Evolutionary conservation across 2,888 invertebrate species (phyloP).

Genomic region (Cremastinae sp.): DNA sequence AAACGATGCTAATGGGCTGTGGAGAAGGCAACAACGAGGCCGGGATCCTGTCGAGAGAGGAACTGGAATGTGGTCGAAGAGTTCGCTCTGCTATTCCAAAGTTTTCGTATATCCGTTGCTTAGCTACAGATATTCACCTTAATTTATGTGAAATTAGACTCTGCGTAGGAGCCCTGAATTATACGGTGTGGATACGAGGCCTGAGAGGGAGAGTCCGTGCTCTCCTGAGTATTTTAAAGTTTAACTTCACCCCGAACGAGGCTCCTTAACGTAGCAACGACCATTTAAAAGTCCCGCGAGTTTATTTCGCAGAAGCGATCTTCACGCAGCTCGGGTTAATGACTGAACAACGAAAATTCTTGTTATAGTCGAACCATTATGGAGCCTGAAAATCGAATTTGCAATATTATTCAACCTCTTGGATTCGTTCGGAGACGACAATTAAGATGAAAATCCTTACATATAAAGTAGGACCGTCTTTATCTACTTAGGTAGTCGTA

Average conservation of each 20-base stretch:
- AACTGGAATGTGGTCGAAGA: conserved; percentile 34
- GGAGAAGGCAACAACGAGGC: conserved; percentile 4
- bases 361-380: too few relatives aligned
- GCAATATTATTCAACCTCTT: too few relatives aligned
- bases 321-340: not conserved
- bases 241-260: conserved; percentile 30
- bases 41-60: conserved; percentile 1
- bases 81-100: conserved; percentile 40
- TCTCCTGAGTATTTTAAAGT: conserved; percentile 41
- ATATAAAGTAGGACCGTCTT: too few relatives aligned
- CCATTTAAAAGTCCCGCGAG: conserved; percentile 14
- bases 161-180: conserved; percentile 58
- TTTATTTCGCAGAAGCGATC: conserved; percentile 21
- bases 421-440: too few relatives aligned
- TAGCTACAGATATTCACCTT: conserved; percentile 62
- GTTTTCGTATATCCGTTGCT: conserved; percentile 59
- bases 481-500: too few relatives aligned
- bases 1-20: too few relatives aligned
- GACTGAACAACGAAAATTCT: not conserved
- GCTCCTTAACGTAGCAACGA: conserved; percentile 21
- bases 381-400: too few relatives aligned
- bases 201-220: conserved; percentile 15
- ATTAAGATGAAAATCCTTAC: too few relatives aligned
- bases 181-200: conserved; percentile 39
- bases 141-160: conserved; percentile 62